Evolutionary conservation across 2,797 vertebrate species (phyloP).

Genomic region (Smutsia temminckii): DNA sequence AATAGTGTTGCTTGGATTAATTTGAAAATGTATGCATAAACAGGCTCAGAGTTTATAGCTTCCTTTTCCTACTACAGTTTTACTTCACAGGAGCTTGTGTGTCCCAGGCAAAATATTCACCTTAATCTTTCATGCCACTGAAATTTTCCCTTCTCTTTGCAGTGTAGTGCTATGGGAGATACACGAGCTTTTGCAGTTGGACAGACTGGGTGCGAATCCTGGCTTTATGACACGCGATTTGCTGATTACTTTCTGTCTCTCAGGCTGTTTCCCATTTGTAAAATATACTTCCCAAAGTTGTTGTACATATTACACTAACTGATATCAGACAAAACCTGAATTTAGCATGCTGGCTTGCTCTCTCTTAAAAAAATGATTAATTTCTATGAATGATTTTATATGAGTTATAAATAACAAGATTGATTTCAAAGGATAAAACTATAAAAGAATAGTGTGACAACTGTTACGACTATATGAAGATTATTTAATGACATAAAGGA

Average conservation of each 20-base stretch:
- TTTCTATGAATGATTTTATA: constrained; percentile 38
- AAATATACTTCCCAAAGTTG: background rate
- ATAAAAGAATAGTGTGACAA: background rate
- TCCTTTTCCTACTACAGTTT: background rate
- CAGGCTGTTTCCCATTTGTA: background rate
- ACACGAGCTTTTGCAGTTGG: background rate
- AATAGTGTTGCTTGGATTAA: constrained; percentile 54
- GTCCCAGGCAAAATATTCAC: background rate
- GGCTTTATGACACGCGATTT: background rate
- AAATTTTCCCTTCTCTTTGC: background rate
- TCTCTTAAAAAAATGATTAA: constrained; percentile 16
- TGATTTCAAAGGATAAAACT: constrained; percentile 7
- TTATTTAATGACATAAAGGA: background rate
- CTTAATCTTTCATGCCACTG: background rate
- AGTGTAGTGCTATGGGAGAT: background rate
- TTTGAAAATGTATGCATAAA: constrained; percentile 58
- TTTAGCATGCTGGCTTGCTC: background rate
- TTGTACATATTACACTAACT: background rate
- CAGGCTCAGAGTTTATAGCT: background rate
- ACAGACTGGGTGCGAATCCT: background rate
- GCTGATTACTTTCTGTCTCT: background rate
- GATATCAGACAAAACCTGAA: background rate
- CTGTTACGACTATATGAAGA: background rate
- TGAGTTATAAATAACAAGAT: constrained; percentile 43
- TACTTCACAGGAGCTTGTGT: background rate